These are phyloP conservation scores for Idaea aversata DNA, from an alignment of 2,888 invertebrate species.

Conservation along the genomic window DNA sequence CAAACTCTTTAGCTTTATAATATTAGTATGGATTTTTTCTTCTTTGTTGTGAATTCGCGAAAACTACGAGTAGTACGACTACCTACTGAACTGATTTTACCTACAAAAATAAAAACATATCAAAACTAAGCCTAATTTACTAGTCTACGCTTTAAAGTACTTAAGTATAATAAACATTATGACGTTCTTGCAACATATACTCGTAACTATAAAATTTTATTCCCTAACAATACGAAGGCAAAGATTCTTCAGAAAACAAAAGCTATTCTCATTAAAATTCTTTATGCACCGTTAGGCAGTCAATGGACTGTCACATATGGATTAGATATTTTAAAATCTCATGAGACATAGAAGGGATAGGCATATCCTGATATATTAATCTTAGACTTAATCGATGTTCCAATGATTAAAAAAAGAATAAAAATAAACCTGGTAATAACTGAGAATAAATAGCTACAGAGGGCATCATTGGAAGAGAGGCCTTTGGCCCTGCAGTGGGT, in stretches of 20 bases:
- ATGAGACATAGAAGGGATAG: not conserved
- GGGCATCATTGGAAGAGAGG: no score
- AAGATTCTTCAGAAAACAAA: conserved; percentile 21
- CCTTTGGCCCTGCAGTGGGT: no score
- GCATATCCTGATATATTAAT: not conserved
- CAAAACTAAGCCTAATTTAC: not conserved
- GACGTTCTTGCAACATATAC: not conserved
- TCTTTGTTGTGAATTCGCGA: no score
- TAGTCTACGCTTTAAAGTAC: not conserved
- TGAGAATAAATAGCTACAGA: no score
- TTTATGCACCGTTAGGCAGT: conserved; percentile 24
- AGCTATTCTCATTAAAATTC: conserved; percentile 20
- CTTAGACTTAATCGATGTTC: not conserved
- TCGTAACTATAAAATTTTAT: conserved; percentile 16
- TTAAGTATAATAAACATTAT: not conserved
- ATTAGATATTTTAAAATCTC: not conserved
- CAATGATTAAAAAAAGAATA: no score
- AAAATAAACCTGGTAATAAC: no score
- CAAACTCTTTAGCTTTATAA: no score
- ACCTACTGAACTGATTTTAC: no score
- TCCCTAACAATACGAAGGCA: not conserved
- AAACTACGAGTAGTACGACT: no score
- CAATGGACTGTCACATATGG: conserved; percentile 18
- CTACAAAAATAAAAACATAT: no score
- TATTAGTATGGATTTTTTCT: no score